These are phyloP conservation scores for Metopia argyrocephala DNA, from an alignment of 2,888 invertebrate genomes.

Conservation along the genomic window DNA sequence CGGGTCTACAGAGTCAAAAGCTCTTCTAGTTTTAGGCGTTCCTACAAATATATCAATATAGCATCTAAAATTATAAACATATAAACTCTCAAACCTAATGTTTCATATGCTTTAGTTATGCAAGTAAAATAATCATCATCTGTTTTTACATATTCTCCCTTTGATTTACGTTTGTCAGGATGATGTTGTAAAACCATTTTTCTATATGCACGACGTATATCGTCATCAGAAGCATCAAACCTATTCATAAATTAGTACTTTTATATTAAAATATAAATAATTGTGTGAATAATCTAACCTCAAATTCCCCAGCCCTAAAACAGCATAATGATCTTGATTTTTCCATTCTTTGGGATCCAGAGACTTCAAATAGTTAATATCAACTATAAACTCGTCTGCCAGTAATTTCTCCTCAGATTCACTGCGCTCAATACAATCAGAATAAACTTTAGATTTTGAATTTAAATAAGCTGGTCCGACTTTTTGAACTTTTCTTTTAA, in stretches of 20 bases:
- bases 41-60: constrained; percentile 79
- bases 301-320: constrained; percentile 90
- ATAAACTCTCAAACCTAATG: constrained; percentile 81
- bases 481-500: constrained; percentile 67
- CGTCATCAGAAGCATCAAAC: constrained; percentile 92
- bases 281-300: constrained; percentile 72
- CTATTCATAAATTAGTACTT: constrained; percentile 77
- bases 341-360: constrained; percentile 98
- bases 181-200: constrained; percentile 96
- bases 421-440: constrained; percentile 57
- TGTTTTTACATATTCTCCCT: constrained; percentile 90
- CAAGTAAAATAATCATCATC: constrained; percentile 99
- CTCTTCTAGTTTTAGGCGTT: constrained; percentile 87
- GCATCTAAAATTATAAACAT: not conserved
- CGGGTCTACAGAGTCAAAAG: constrained; percentile 98
- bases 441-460: constrained; percentile 63
- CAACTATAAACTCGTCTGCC: constrained; percentile 82
- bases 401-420: constrained; percentile 74
- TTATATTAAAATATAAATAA: not conserved
- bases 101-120: constrained; percentile 98
- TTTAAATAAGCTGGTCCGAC: constrained; percentile 72
- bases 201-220: constrained; percentile 95
- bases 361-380: constrained; percentile 90
- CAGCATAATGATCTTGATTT: constrained; percentile 97
- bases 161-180: constrained; percentile 97